Base-by-base conservation (phyloP, 2,113 vertebrate genomes). In the Epinephelus fuscoguttatus region DNA sequence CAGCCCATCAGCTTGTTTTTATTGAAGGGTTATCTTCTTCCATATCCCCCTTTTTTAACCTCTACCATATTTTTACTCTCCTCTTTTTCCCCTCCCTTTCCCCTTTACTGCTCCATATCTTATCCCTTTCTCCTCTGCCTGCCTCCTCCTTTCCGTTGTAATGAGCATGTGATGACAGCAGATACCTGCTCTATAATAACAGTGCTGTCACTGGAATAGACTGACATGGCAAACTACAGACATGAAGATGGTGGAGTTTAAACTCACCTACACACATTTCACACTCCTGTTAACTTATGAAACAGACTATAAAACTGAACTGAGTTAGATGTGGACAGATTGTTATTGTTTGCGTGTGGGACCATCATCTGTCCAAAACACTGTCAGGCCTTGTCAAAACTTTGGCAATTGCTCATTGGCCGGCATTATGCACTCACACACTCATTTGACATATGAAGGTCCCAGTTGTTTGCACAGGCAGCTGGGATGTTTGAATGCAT, bases 401-500 rank as follows among this genome's bases (percentile, higher is more conserved):
- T n/a, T 56, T 0, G 23, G 61, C 56, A 55, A 1, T 47, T 18
- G 53, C 49, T 73, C 49, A 62, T 25, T 25, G 55, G 47, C 23
- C 55, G 21, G 78, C 50, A 69, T 81, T 17, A 4, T 59, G 18
- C 33, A 49, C 8, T 13, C n/a, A 21, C 70, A 62, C 75, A 64
- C 74, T 42, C 62, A 68, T 76, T 30, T 57, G 2, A 76, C 49
- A 53, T 56, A 62, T 84, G 69, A 75, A 68, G n/a, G 56, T 84
- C 69, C 60, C 75, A 67, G 72, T 77, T 88, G 88, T 90, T 86
- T 84, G 55, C 21, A 2, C 55, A 73, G 71, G 70, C 75, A 76
- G 82, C 77, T 74, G 85, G 30, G 69, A 73, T 47, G 72, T 75
- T 69, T 82, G 67, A 83, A 76, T 61, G 78, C 82, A 86, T 89